A percentile compares a stretch with the other conserved stretches of the same genome.
phyloP scores from a whole-genome alignment of 2,888 invertebrate species.

The Agrotis exclamationis region DNA sequence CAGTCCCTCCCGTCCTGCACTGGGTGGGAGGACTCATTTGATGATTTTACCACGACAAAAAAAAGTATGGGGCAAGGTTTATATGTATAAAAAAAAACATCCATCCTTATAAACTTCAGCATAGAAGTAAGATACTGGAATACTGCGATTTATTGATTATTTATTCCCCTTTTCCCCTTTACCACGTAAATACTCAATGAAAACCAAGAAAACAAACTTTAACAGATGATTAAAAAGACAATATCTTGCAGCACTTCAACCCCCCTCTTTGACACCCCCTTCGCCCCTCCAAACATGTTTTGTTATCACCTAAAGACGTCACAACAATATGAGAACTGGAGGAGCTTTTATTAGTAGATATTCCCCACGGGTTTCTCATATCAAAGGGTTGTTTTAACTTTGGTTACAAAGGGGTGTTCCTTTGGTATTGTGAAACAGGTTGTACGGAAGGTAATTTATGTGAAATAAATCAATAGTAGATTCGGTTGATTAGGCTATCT shows the following conservation, averaged over 20 bases:
- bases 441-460: neutral
- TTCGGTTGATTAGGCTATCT: neutral
- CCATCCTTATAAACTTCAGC: too few species aligned
- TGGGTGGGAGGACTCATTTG: too few species aligned
- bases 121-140: too few species aligned
- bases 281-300: slow-evolving; percentile 32
- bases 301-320: slow-evolving; percentile 37
- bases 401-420: slow-evolving; percentile 54
- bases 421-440: slow-evolving; percentile 10
- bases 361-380: slow-evolving; percentile 67
- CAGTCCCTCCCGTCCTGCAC: too few species aligned
- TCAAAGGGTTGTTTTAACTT: slow-evolving; percentile 68
- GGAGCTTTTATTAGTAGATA: slow-evolving; percentile 68
- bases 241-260: slow-evolving; percentile 28
- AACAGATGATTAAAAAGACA: slow-evolving; percentile 27
- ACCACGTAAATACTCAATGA: slow-evolving; percentile 1
- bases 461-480: slow-evolving; percentile 4
- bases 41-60: too few species aligned
- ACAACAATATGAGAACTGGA: slow-evolving; percentile 63
- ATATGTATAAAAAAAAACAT: too few species aligned
- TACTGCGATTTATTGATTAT: too few species aligned
- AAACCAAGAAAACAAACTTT: neutral
- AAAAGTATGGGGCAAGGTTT: too few species aligned
- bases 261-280: neutral
- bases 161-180: too few species aligned